A percentile compares a stretch with the other conserved stretches of the same genome.
These are phyloP conservation scores for Drosophila demipolita DNA, from an alignment of 2,888 invertebrate genomes.

Conservation along the genomic window DNA sequence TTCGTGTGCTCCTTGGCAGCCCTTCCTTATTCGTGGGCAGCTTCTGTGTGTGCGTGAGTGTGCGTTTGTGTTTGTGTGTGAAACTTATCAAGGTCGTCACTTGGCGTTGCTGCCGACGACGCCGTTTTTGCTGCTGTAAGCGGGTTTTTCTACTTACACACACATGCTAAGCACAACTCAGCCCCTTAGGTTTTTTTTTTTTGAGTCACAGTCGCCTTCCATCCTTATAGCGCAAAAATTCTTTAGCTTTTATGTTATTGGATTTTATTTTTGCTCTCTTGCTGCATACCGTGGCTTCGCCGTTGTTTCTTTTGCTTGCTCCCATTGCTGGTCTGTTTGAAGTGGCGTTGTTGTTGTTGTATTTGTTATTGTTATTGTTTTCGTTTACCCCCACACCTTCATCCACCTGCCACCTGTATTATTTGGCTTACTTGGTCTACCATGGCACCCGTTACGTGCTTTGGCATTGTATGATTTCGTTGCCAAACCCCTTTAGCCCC, in stretches of 20 bases:
- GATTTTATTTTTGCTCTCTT: slow-evolving; percentile 40
- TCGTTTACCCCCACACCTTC: background rate
- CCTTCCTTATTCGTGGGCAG: slow-evolving; percentile 60
- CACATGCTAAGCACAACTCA: slow-evolving; percentile 24
- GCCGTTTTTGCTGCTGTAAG: slow-evolving; percentile 75
- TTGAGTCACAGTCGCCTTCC: slow-evolving; percentile 53
- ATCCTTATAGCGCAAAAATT: slow-evolving; percentile 76
- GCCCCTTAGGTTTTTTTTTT: slow-evolving; percentile 35
- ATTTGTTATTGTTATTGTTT: slow-evolving; percentile 10
- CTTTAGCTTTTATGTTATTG: slow-evolving; percentile 81
- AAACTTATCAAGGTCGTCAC: slow-evolving; percentile 84
- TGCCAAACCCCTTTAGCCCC: background rate
- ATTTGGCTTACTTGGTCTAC: slow-evolving; percentile 67
- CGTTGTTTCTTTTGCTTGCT: slow-evolving; percentile 29
- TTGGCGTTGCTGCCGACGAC: slow-evolving; percentile 70
- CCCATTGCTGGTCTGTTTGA: slow-evolving; percentile 45
- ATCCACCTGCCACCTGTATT: slow-evolving; percentile 22
- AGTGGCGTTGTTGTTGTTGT: slow-evolving; percentile 40
- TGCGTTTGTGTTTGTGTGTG: slow-evolving; percentile 40
- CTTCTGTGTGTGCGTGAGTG: slow-evolving; percentile 24
- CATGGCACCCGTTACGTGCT: slow-evolving; percentile 22
- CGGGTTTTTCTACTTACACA: slow-evolving; percentile 77
- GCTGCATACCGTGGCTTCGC: slow-evolving; percentile 19
- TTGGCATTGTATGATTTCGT: slow-evolving; percentile 10
- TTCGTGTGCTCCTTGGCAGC: slow-evolving; percentile 50